A percentile compares a stretch with the other conserved stretches of the same genome.
These are phyloP conservation scores for Coturnix japonica DNA, from an alignment of 2,113 vertebrate species.

Conservation along the genomic window DNA sequence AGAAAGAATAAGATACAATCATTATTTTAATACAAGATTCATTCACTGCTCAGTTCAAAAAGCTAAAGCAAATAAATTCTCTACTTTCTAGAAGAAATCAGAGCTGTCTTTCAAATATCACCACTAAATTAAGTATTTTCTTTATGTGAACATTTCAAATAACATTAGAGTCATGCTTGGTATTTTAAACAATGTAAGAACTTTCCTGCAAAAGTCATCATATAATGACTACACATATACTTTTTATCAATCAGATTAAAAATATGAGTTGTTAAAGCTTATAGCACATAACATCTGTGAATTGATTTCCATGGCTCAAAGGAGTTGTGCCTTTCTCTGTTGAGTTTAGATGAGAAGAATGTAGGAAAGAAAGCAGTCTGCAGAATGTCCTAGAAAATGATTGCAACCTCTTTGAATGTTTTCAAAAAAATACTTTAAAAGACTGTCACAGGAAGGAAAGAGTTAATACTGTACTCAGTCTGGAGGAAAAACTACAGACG, in stretches of 20 bases:
- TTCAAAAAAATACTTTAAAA: not conserved
- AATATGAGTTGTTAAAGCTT: not conserved
- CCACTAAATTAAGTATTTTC: constrained; percentile 35
- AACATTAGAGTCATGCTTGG: not conserved
- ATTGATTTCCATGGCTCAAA: not conserved
- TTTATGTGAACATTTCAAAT: not conserved
- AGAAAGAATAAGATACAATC: constrained; percentile 1
- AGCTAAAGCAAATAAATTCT: constrained; percentile 10
- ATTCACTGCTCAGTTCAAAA: constrained; percentile 12
- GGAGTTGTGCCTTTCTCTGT: not conserved
- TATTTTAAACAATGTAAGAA: not conserved
- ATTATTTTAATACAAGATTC: not conserved
- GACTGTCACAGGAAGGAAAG: not conserved
- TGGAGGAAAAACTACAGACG: not conserved
- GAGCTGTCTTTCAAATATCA: not conserved
- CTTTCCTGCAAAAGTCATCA: not conserved
- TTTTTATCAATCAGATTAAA: not conserved
- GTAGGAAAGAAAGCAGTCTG: not conserved
- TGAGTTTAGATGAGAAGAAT: not conserved
- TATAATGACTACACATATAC: not conserved
- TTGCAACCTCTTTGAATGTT: fast-evolving
- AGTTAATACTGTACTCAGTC: not conserved
- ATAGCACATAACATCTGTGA: not conserved
- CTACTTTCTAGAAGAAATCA: constrained; percentile 23
- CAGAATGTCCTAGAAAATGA: not conserved